Percentiles rank a stretch among this genome's conserved stretches.
Conservation (phyloP, 2,113 vertebrate species). For the Poecilia latipinna region DNA sequence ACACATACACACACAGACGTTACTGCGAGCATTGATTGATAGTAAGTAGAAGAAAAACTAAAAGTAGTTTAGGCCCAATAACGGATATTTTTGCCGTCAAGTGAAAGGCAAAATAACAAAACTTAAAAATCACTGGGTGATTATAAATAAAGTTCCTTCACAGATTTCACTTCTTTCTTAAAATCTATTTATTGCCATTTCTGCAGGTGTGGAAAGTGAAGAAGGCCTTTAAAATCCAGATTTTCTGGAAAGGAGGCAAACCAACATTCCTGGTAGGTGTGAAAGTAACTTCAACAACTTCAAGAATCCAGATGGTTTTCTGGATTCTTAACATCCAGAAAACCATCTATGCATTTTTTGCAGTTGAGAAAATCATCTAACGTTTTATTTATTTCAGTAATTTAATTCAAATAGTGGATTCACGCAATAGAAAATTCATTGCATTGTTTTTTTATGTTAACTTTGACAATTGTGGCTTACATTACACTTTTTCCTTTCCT, state of each 20-base stretch:
- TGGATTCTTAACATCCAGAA: background rate
- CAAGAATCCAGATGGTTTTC: too few species aligned
- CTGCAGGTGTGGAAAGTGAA: slow-evolving; percentile 97
- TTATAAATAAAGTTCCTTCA: background rate
- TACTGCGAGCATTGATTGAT: background rate
- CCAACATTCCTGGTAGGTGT: slow-evolving; percentile 85
- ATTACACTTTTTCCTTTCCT: slow-evolving; percentile 8
- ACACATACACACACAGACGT: background rate
- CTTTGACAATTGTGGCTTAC: background rate
- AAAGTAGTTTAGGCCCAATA: too few species aligned
- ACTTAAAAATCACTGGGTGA: too few species aligned
- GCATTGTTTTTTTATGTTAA: background rate
- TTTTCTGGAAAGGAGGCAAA: slow-evolving; percentile 86
- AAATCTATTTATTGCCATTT: background rate
- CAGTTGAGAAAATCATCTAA: background rate
- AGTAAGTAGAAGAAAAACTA: background rate
- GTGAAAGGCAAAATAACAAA: background rate
- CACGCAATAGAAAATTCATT: too few species aligned
- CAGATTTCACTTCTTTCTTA: background rate
- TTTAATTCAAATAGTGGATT: background rate
- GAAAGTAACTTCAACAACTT: background rate
- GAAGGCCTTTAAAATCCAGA: slow-evolving; percentile 94
- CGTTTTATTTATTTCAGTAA: background rate
- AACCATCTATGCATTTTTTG: background rate
- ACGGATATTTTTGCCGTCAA: background rate